phyloP scores from a whole-genome alignment of 2,888 invertebrate species.

The Platerodrilus igneus region DNA sequence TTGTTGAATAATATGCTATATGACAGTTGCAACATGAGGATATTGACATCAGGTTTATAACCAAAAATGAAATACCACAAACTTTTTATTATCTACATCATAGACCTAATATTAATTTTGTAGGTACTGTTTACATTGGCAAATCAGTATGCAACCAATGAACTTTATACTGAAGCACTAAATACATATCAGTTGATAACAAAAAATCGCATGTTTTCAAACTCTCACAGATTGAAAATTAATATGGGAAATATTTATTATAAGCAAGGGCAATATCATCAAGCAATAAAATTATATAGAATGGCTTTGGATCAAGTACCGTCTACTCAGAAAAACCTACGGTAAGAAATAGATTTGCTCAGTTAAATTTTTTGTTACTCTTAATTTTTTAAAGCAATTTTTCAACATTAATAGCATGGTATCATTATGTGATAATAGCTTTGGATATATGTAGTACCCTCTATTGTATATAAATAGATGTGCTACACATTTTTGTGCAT shows the following conservation, averaged over 20 bases:
- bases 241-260: slow-evolving; percentile 99
- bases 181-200: slow-evolving; percentile 94
- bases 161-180: slow-evolving; percentile 92
- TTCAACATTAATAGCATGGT: too few relatives aligned
- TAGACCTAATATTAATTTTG: slow-evolving; percentile 22
- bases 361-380: too few relatives aligned
- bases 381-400: too few relatives aligned
- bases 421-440: too few relatives aligned
- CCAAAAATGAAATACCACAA: too few relatives aligned
- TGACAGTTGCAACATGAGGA: too few relatives aligned
- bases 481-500: too few relatives aligned
- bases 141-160: slow-evolving; percentile 89
- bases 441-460: too few relatives aligned
- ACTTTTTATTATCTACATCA: slow-evolving; percentile 1
- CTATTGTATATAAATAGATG: too few relatives aligned
- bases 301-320: slow-evolving; percentile 98
- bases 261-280: slow-evolving; percentile 86
- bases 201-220: slow-evolving; percentile 88
- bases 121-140: slow-evolving; percentile 95
- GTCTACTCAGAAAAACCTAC: slow-evolving; percentile 85
- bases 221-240: slow-evolving; percentile 88
- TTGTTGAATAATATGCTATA: too few relatives aligned
- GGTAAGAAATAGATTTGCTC: too few relatives aligned
- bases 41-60: too few relatives aligned
- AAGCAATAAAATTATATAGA: slow-evolving; percentile 95